These are phyloP conservation scores for Ooceraea biroi DNA, from an alignment of 1,140 invertebrate genomes.

Conservation along the genomic window DNA sequence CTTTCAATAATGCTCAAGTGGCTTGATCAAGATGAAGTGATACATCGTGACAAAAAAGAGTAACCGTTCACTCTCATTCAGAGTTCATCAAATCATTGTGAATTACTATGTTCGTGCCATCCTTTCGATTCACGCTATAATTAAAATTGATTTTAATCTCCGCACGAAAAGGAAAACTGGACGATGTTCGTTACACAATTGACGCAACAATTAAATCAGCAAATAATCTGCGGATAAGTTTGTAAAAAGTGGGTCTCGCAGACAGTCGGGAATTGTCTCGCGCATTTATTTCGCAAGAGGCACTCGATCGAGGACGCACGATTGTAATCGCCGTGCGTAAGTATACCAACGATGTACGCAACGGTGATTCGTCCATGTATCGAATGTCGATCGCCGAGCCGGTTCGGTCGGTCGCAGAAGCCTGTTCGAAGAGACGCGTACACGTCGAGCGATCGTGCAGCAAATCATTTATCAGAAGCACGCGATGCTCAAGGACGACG, in stretches of 20 bases:
- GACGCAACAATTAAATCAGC: too few relatives aligned
- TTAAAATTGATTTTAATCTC: not conserved
- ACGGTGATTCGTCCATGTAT: slow-evolving; percentile 33
- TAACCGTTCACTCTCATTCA: slow-evolving; percentile 8
- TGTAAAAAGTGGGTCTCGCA: not conserved
- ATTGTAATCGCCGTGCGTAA: slow-evolving; percentile 30
- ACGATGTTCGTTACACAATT: not conserved
- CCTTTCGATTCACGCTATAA: not conserved
- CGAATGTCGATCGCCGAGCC: slow-evolving; percentile 46
- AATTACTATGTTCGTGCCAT: not conserved
- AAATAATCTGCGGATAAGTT: not conserved
- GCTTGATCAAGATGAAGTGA: slow-evolving; percentile 46
- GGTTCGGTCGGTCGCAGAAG: slow-evolving; percentile 35
- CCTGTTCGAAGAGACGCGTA: slow-evolving; percentile 38
- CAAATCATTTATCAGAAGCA: slow-evolving; percentile 47
- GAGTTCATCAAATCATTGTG: not conserved
- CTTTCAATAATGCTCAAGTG: slow-evolving; percentile 55
- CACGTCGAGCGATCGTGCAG: slow-evolving; percentile 30
- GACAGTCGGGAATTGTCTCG: not conserved
- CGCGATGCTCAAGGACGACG: slow-evolving; percentile 34
- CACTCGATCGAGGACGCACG: slow-evolving; percentile 7
- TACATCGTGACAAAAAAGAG: slow-evolving; percentile 41
- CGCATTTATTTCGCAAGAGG: not conserved
- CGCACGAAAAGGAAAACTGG: not conserved
- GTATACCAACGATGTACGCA: slow-evolving; percentile 33